phyloP scores from a whole-genome alignment of 2,888 invertebrate species.

The Calameuta idolon region DNA sequence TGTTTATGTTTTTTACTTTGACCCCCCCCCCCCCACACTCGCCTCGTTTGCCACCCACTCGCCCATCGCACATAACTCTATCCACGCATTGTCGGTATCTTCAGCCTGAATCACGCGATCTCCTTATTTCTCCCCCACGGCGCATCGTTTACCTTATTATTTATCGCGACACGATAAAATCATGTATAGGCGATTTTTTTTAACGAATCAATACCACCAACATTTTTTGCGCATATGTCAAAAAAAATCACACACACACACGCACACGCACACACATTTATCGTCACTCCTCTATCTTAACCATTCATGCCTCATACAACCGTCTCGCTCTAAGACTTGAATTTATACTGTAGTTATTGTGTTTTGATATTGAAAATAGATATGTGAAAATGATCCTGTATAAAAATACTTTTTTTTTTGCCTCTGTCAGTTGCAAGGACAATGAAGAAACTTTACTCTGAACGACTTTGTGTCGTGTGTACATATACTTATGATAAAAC shows the following conservation, averaged over 20 bases:
- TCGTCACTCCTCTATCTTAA: background rate
- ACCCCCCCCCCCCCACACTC: background rate
- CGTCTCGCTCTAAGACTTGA: background rate
- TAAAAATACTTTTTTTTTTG: background rate
- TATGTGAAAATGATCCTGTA: background rate
- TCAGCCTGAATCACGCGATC: constrained; percentile 20
- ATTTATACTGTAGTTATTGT: background rate
- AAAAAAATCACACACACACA: too few species aligned
- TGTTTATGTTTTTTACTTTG: background rate
- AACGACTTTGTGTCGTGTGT: background rate
- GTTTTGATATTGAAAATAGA: background rate
- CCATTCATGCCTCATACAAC: background rate
- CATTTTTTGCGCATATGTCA: background rate
- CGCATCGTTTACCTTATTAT: background rate
- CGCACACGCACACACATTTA: too few species aligned
- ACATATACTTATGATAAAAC: background rate
- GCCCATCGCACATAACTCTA: constrained; percentile 31
- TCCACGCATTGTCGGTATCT: constrained; percentile 20
- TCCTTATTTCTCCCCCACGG: constrained; percentile 2
- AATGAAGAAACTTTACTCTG: background rate
- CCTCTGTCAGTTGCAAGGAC: background rate
- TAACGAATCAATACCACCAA: background rate
- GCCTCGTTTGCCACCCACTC: background rate
- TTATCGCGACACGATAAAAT: background rate
- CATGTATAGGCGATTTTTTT: background rate